These are phyloP conservation scores for Notiomystis cincta DNA, from an alignment of 2,113 vertebrate genomes.

Conservation along the genomic window DNA sequence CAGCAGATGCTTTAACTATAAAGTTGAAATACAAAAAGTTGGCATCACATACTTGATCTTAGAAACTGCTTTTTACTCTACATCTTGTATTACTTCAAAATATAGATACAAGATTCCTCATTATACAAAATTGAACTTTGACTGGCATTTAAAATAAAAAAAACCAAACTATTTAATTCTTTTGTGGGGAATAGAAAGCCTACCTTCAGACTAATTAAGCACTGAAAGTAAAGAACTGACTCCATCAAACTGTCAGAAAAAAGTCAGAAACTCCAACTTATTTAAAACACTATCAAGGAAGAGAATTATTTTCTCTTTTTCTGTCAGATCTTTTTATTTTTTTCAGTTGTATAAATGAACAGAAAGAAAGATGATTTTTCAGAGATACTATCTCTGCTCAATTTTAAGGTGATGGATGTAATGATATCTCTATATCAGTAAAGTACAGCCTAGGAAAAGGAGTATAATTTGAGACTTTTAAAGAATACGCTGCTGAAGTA, in stretches of 20 bases:
- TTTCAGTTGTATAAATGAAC: neutral
- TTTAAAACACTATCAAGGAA: neutral
- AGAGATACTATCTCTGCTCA: neutral
- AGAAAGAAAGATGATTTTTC: neutral
- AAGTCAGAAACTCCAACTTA: neutral
- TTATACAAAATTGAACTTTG: neutral
- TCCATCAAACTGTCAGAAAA: neutral
- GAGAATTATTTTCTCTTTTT: neutral
- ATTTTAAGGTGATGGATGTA: neutral
- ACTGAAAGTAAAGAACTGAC: neutral
- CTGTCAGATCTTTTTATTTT: neutral
- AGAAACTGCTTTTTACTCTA: neutral
- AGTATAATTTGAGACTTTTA: neutral
- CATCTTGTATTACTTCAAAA: neutral
- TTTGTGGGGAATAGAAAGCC: neutral
- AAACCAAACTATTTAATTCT: neutral
- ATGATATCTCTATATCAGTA: neutral
- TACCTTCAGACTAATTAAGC: slow-evolving; percentile 14
- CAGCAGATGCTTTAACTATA: neutral
- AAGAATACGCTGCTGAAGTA: neutral
- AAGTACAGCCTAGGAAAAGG: neutral
- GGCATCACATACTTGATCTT: neutral
- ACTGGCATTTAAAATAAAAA: neutral
- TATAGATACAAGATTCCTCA: neutral
- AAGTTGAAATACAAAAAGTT: neutral